These are phyloP conservation scores for Clarias gariepinus DNA, from an alignment of 2,113 vertebrate genomes.

Conservation along the genomic window DNA sequence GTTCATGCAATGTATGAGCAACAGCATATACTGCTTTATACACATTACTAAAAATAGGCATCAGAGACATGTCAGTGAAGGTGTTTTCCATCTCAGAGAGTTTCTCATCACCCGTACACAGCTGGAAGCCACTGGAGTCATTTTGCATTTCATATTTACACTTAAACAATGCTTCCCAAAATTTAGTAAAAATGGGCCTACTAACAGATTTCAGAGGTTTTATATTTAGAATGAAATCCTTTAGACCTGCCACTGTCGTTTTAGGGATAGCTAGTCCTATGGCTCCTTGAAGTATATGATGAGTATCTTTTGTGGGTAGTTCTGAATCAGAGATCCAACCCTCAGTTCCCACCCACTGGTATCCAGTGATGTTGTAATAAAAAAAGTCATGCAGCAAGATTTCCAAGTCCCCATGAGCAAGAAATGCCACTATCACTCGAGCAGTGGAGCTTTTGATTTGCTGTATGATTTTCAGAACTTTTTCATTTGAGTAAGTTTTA, in stretches of 20 bases:
- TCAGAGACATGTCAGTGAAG: slow-evolving; percentile 58
- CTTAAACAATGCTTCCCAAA: slow-evolving; percentile 58
- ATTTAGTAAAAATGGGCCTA: slow-evolving; percentile 48
- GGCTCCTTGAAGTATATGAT: slow-evolving; percentile 66
- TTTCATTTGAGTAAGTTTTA: slow-evolving; percentile 58
- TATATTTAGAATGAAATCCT: slow-evolving; percentile 67
- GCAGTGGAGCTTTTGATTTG: slow-evolving; percentile 36
- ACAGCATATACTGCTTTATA: slow-evolving; percentile 58
- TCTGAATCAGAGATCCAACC: slow-evolving; percentile 75
- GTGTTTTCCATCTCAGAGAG: slow-evolving; percentile 51
- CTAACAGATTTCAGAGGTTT: slow-evolving; percentile 43
- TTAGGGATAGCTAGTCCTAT: slow-evolving; percentile 72
- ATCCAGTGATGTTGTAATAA: slow-evolving; percentile 67
- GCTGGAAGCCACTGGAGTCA: not conserved
- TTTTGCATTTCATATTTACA: slow-evolving; percentile 46
- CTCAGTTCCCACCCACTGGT: slow-evolving; percentile 75
- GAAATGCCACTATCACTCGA: slow-evolving; percentile 36
- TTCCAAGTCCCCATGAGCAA: slow-evolving; percentile 52
- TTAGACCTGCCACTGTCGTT: slow-evolving; percentile 63
- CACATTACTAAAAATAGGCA: slow-evolving; percentile 55
- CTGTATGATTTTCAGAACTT: slow-evolving; percentile 53
- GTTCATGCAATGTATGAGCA: slow-evolving; percentile 53
- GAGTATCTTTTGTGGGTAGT: slow-evolving; percentile 55
- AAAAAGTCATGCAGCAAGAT: slow-evolving; percentile 41
- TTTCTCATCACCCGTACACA: slow-evolving; percentile 55